Base-by-base conservation (phyloP, 2,113 vertebrate species). In the Numenius arquata region DNA sequence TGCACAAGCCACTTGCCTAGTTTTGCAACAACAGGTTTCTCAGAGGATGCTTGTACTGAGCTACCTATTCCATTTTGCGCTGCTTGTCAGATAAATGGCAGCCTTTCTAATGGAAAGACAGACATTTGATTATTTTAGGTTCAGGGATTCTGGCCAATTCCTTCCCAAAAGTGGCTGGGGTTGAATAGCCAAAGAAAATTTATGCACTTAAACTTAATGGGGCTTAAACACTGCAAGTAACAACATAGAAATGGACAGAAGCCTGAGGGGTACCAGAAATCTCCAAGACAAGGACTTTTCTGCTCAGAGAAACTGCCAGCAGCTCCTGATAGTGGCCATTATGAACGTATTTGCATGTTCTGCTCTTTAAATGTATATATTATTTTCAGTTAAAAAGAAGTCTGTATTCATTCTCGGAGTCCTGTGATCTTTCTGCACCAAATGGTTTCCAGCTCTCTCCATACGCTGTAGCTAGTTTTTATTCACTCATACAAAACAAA, bases 101-200 rank as follows among this genome's bases (percentile, higher is more conserved):
- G 75, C 29, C 81, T 92, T 93, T 95, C 87, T 52, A 95, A 70
- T 38, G 22, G 53, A 72, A 88, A 78, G 65, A 87, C 61, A 90
- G 73, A 58, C 15, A 0, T 89, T 78, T 68, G 66, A 84, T 89
- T 92, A 94, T 94, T 91, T 94, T 73, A 92, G 48, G 32, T 93
- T 78, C 71, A 68, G 84, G 62, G 84, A 88, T 94, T 95, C 86
- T 85, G 38, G 84, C 89, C 95, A 93, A 73, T 92, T 93, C 82
- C 86, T 88, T 95, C 84, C 90, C 89, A 66, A 95, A 90, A 85
- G 89, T 62, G 74, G n/a, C 23, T 66, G 50, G 53, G 27, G 58
- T 89, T 95, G 84, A 95, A 92, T 48, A 96, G 88, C 62, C 83
- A 50, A 94, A 87, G 95, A 93, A 83, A 91, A 96, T 92, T 27